Base-by-base conservation (phyloP, 2,797 vertebrate species). In the Emys orbicularis region DNA sequence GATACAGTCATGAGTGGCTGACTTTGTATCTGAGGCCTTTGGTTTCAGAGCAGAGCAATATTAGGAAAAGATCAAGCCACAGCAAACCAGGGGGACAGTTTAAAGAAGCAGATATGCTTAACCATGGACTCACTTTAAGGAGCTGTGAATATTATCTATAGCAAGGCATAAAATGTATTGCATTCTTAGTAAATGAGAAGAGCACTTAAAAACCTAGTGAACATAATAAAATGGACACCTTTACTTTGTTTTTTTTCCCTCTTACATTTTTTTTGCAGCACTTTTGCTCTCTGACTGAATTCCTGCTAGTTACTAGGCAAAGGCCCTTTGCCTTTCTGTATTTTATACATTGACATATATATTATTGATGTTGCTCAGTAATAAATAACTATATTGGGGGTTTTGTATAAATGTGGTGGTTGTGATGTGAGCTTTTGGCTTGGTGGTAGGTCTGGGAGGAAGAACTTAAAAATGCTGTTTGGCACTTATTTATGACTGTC, bases 191-290 rank as follows among this genome's bases (percentile, higher is more conserved):
- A 72, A 44, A 88, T 87, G 87, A 94, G 81, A 27, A 90, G 90
- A 93, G 72, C 81, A 90, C 57, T 37, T 68, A 25, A 77, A 16
- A 74, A 61, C 10, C 19, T 68, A 47, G 25, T 76, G 44, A 68
- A 37, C n/a, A 27, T 15, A 47, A 76, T 27, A 16, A 47, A 76
- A 44, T 47, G 25, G 44, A 29, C 44, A 47, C 19, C 44, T 79
- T 96, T 92, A 88, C 92, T 94, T 95, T 96, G 90, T 86, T 86
- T 90, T 72, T 50, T 68, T 89, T 25, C 92, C 87, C 87, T 94
- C 93, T 96, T 94, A 68, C 53, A 4, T 90, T 92, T 96, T 93
- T 53, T 53, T 85, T 68, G n/a, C 18, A 12, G 34, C 18, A 37
- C 61, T 94, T 93, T 91, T 5, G 0, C 18, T 8, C 50, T 80